Evolutionary conservation across 2,888 invertebrate genomes (phyloP).

Genomic region (Pterobdella sp.): DNA sequence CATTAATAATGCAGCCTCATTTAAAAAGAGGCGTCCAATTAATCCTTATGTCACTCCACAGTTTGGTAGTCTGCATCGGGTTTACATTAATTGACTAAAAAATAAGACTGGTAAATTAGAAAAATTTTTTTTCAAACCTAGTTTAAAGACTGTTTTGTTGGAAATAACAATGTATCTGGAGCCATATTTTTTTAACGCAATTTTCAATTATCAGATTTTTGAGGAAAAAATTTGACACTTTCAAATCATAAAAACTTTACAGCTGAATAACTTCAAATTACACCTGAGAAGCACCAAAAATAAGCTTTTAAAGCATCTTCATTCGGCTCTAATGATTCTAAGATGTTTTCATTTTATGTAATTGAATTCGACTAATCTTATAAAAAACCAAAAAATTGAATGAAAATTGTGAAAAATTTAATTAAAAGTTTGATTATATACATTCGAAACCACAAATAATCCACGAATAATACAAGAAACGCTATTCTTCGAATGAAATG

Average conservation of each 20-base stretch:
- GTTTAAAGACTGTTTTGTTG: too few relatives aligned
- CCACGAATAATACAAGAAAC: background rate
- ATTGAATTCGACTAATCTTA: background rate
- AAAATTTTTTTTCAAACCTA: too few relatives aligned
- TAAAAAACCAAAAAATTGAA: background rate
- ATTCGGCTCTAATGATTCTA: background rate
- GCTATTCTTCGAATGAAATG: background rate
- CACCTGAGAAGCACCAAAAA: background rate
- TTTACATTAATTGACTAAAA: background rate
- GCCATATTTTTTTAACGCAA: background rate
- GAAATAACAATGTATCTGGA: background rate
- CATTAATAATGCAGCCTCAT: background rate
- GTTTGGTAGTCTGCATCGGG: background rate
- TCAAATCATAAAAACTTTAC: background rate
- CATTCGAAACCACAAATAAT: background rate
- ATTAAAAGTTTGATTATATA: background rate
- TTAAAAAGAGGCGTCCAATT: background rate
- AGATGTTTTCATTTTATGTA: background rate
- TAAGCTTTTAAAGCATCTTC: background rate
- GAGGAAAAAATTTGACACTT: background rate
- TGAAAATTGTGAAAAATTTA: background rate
- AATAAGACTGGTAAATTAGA: background rate
- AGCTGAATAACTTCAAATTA: background rate
- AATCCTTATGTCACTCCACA: background rate
- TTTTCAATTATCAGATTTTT: too few relatives aligned